Base-by-base conservation (phyloP, 1,140 invertebrate species). In the Elymnias hypermnestra region DNA sequence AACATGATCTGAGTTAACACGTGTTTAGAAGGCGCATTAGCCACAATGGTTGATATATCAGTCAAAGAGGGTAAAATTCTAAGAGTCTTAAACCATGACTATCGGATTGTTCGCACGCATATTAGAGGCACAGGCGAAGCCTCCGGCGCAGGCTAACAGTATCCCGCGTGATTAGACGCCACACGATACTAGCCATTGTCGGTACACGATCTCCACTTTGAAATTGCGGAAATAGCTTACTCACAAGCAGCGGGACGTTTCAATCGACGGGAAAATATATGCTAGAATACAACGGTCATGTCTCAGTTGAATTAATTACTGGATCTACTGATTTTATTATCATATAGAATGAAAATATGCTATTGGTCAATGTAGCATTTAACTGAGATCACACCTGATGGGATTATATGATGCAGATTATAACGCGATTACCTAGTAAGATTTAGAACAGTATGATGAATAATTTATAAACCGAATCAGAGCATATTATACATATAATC, bases 171-270 rank as follows among this genome's bases (percentile, higher is more conserved):
- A 85, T 85, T 85, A 85, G 78, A 77, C 81, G 71, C 66, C 76
- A 77, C 71, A 77, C 78, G 70, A 82, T 82, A 81, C 70, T 57
- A 74, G 61, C 76, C 56, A 85, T 84, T 83, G 82, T 83, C 78
- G 71, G 82, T 70, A 76, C 78, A 77, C 74, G 74, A 85, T 83
- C 74, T 52, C 40, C 35, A 53, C 55, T 53, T 57, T 62, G 74
- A 76, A 79, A 83, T 81, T 81, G 79, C 76, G 79, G 79, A 83
- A 83, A 83, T 81, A 72, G 66, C 73, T 76, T 59, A 66, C 72
- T 75, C 69, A 72, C 72, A 72, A 65, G 54, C 71, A 66, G 65
- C 68, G 74, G 70, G 76, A 81, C 74, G 73, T 83, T 81, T 83
- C 78, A 77, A 83, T 81, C 78, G 78, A 67, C 33, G 36, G 23